phyloP scores from a whole-genome alignment of 2,888 invertebrate genomes.

The Pogonocherus hispidulus region DNA sequence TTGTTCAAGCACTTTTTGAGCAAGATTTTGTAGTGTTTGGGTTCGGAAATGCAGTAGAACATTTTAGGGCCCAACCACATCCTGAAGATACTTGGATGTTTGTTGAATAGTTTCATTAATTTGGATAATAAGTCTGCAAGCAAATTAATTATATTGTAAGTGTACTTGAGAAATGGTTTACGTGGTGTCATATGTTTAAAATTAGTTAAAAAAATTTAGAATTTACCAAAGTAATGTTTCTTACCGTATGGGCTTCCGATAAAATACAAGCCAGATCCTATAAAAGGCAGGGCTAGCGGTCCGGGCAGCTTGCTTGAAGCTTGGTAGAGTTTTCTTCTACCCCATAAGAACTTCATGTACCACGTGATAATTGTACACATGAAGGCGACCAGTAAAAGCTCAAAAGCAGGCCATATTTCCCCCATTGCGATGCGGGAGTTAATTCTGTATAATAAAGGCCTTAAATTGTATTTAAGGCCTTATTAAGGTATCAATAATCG shows the following conservation, averaged over 20 bases:
- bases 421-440: too few relatives aligned
- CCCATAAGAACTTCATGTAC: conserved; percentile 52
- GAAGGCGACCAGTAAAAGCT: conserved; percentile 20
- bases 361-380: conserved; percentile 39
- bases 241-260: conserved; percentile 53
- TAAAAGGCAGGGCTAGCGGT: conserved; percentile 52
- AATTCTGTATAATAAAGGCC: too few relatives aligned
- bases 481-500: too few relatives aligned
- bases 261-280: conserved; percentile 55
- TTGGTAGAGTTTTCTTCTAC: conserved; percentile 51
- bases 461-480: not conserved
- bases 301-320: conserved; percentile 50
- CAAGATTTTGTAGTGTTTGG: conserved; percentile 57
- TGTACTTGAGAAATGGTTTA: conserved; percentile 7
- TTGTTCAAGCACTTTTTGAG: conserved; percentile 53
- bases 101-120: conserved; percentile 44
- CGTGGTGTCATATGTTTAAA: too few relatives aligned
- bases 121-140: conserved; percentile 49
- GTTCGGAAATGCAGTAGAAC: conserved; percentile 53
- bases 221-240: too few relatives aligned
- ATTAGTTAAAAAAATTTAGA: too few relatives aligned
- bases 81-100: conserved; percentile 51
- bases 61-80: conserved; percentile 57
- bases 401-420: too few relatives aligned
- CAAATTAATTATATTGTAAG: conserved; percentile 5